Base-by-base conservation (phyloP, 2,113 vertebrate genomes). In the Choloepus hoffmanni region DNA sequence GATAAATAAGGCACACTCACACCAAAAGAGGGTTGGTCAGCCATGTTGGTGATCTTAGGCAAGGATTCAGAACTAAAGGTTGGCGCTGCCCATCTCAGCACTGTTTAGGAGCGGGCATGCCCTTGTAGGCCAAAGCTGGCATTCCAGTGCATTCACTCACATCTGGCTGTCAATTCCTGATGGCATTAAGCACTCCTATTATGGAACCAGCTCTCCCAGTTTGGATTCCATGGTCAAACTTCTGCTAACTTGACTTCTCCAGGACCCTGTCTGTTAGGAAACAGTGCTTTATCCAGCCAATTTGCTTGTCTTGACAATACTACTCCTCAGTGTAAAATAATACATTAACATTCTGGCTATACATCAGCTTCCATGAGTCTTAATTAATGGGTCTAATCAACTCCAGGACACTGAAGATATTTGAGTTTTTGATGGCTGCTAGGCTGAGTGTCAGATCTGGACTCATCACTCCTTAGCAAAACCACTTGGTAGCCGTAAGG, bases 301-400 rank as follows among this genome's bases (percentile, higher is more conserved):
- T 89, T 26, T 89, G 8, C 33, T 88, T 79, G 50, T 5, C 28
- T 60, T 92, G 78, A 77, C n/a, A 72, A 45, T 58, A 65, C 18
- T 48, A 79, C 53, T 76, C 95, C 67, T 95, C 48, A 45, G 36
- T 8, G 28, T 43, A 77, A 95, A 85, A 78, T 62, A 74, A 81
- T 70, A 95, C 85, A 77, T 89, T 30, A 26, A 28, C 21, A 18
- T 67, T 65, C 65, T 89, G 85, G 67, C 72, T 81, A 63, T 24
- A 23, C 18, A 36, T 58, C 19, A 40, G n/a, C 18, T 78, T 68
- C 30, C 19, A 15, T n/a, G 67, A 68, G 33, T 68, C 33, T 68
- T 16, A 28, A 30, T 30, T 67, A 36, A 16, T 68, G 33, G 1
- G 67, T 36, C 7, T n/a, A 36, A 36, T 68, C 15, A 68, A n/a